A percentile compares a stretch with the other conserved stretches of the same genome.
These are phyloP conservation scores for Ormyrus thymus DNA, from an alignment of 2,888 invertebrate genomes.

Conservation along the genomic window DNA sequence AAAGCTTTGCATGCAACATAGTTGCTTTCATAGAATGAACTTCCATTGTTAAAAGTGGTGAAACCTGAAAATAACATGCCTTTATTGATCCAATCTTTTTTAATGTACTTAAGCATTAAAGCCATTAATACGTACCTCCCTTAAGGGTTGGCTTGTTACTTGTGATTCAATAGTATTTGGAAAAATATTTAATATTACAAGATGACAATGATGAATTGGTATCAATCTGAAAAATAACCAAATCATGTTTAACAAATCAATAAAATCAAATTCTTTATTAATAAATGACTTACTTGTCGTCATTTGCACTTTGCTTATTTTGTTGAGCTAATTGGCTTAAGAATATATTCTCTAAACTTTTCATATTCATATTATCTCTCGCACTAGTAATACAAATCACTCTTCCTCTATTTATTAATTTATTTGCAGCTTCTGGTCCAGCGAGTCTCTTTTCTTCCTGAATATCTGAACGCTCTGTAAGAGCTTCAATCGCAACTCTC, in stretches of 20 bases:
- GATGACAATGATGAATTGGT: constrained; percentile 90
- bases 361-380: constrained; percentile 90
- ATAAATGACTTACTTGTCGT: constrained; percentile 77
- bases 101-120: not conserved
- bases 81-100: constrained; percentile 22
- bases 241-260: not conserved
- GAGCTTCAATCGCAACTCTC: constrained; percentile 88
- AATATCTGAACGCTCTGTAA: constrained; percentile 87
- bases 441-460: constrained; percentile 80
- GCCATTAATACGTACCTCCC: constrained; percentile 75
- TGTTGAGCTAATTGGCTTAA: constrained; percentile 87
- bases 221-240: constrained; percentile 78
- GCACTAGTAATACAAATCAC: constrained; percentile 94
- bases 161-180: constrained; percentile 87
- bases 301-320: constrained; percentile 82
- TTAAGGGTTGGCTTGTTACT: constrained; percentile 83
- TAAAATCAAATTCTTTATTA: constrained; percentile 1
- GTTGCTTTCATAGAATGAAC: constrained; percentile 88
- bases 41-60: constrained; percentile 84
- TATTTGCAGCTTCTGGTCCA: constrained; percentile 74
- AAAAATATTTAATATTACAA: constrained; percentile 92
- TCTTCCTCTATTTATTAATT: constrained; percentile 81
- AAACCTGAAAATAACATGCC: constrained; percentile 76
- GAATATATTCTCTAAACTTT: constrained; percentile 91
- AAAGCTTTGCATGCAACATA: constrained; percentile 83